phyloP scores from a whole-genome alignment of 2,113 vertebrate species.

The Xenus cinereus region DNA sequence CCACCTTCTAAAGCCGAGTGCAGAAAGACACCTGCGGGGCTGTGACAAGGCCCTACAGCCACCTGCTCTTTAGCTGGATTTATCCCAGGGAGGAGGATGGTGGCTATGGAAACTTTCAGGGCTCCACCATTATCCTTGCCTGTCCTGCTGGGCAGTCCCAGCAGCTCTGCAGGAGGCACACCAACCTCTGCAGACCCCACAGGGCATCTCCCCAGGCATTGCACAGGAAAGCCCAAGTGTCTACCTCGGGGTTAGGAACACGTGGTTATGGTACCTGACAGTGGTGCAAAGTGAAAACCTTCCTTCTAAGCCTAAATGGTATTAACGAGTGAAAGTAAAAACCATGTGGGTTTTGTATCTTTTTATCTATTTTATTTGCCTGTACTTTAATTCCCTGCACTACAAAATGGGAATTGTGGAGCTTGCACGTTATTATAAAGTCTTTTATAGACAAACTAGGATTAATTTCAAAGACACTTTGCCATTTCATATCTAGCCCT shows the following conservation, averaged over 20 bases:
- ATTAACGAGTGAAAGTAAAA: not conserved
- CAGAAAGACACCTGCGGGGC: not conserved
- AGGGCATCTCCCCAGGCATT: not conserved
- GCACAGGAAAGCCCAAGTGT: not conserved
- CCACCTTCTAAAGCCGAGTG: not conserved
- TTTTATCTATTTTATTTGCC: not conserved
- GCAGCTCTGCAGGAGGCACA: not conserved
- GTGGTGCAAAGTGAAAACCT: not conserved
- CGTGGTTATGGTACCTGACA: not conserved
- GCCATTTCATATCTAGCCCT: not conserved
- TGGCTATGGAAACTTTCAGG: fast-evolving
- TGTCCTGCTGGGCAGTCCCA: not conserved
- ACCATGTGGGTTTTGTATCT: not conserved
- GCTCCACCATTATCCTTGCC: not conserved
- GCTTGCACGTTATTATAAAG: not conserved
- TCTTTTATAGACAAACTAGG: not conserved
- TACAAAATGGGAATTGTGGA: not conserved
- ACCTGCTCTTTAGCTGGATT: not conserved
- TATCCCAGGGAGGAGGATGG: not conserved
- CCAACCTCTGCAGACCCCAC: not conserved
- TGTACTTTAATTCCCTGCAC: not conserved
- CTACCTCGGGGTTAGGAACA: not conserved
- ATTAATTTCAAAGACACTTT: slow-evolving; percentile 11
- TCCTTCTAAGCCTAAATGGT: not conserved
- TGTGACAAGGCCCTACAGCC: not conserved